phyloP scores from a whole-genome alignment of 2,113 vertebrate species.

The Actenoides hombroni region DNA sequence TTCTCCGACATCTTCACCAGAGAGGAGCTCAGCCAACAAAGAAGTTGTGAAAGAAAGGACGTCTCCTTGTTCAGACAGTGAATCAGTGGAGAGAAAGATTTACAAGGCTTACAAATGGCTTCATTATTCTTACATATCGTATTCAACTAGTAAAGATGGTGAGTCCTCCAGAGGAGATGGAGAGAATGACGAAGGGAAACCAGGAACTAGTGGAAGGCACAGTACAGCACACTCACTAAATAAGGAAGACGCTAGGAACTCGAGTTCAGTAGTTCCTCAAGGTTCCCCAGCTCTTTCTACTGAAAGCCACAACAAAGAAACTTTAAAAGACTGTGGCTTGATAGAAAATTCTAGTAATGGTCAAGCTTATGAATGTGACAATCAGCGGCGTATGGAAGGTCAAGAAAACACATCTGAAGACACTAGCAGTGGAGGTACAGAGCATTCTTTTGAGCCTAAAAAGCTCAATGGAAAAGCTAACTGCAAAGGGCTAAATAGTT shows the following conservation, averaged over 20 bases:
- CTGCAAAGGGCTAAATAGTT: slow-evolving; percentile 72
- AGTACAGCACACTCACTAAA: slow-evolving; percentile 26
- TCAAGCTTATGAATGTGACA: slow-evolving; percentile 58
- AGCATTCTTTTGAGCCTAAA: slow-evolving; percentile 77
- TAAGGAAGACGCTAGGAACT: slow-evolving; percentile 55
- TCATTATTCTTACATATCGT: slow-evolving; percentile 82
- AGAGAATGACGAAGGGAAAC: slow-evolving; percentile 76
- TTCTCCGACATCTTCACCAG: slow-evolving; percentile 82
- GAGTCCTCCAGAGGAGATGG: slow-evolving; percentile 70
- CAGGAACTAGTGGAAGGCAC: slow-evolving; percentile 75
- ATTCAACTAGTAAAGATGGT: slow-evolving; percentile 77
- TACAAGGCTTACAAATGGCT: slow-evolving; percentile 86
- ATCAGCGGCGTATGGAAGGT: slow-evolving; percentile 52
- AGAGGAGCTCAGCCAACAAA: slow-evolving; percentile 65
- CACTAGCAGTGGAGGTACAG: slow-evolving; percentile 48
- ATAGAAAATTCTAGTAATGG: slow-evolving; percentile 63
- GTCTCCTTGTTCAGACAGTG: slow-evolving; percentile 75
- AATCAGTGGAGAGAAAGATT: slow-evolving; percentile 82
- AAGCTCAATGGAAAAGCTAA: slow-evolving; percentile 81
- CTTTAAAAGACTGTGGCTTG: slow-evolving; percentile 63
- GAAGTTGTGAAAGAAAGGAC: slow-evolving; percentile 70
- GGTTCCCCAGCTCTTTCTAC: slow-evolving; percentile 51
- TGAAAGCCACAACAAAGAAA: slow-evolving; percentile 63
- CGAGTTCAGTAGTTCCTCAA: not conserved
- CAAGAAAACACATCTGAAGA: slow-evolving; percentile 72